Percentiles rank a stretch among this genome's conserved stretches.
Conservation (phyloP, 2,113 vertebrate genomes). For the Lepisosteus osseus region DNA sequence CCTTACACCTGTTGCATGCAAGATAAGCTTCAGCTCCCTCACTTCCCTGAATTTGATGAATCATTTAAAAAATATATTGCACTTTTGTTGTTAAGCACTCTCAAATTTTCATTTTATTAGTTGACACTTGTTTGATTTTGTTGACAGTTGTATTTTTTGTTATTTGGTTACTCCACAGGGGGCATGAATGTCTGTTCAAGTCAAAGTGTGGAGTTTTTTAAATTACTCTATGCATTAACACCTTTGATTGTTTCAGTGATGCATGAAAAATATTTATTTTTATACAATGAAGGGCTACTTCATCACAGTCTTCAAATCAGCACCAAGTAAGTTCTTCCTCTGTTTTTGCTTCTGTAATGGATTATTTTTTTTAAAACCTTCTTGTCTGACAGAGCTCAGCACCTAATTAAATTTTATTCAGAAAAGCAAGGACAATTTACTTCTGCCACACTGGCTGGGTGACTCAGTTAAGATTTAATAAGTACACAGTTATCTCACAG, state of each 20-base stretch:
- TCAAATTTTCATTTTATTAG: too few relatives aligned
- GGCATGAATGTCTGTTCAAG: slow-evolving; percentile 47
- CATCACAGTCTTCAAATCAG: slow-evolving; percentile 36
- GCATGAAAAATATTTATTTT: slow-evolving; percentile 52
- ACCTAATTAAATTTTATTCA: not conserved
- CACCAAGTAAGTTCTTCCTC: slow-evolving; percentile 2
- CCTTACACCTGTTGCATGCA: too few relatives aligned
- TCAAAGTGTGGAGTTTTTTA: slow-evolving; percentile 40
- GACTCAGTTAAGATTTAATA: not conserved
- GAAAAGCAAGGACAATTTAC: not conserved
- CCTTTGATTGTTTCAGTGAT: slow-evolving; percentile 37
- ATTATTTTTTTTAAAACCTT: not conserved
- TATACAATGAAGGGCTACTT: slow-evolving; percentile 43
- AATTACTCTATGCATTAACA: slow-evolving; percentile 30
- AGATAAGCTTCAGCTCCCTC: too few relatives aligned
- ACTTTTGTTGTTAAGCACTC: too few relatives aligned
- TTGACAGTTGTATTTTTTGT: too few relatives aligned
- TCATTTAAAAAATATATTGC: too few relatives aligned
- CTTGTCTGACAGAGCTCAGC: not conserved
- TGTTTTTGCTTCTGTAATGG: not conserved
- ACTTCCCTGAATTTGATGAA: too few relatives aligned
- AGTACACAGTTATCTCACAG: not conserved
- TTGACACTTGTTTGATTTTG: too few relatives aligned
- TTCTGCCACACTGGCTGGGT: not conserved
- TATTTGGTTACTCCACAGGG: too few relatives aligned